phyloP scores from a whole-genome alignment of 2,888 invertebrate species.

The Caenorhabditis drosophilae region DNA sequence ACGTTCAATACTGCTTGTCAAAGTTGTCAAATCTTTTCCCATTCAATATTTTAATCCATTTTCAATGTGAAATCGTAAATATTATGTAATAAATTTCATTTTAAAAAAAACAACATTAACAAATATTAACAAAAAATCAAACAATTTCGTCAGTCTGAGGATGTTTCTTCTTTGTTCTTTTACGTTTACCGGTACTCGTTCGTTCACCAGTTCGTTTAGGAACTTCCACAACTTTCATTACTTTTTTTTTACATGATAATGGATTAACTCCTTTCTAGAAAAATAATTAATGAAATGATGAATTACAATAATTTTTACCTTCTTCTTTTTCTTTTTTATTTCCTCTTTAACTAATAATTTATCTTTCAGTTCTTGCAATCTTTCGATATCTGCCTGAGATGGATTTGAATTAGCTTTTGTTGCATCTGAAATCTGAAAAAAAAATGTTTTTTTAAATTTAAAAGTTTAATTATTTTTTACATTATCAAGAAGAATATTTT shows the following conservation, averaged over 20 bases:
- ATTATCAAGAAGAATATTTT: conserved; percentile 61
- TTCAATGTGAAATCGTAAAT: neutral
- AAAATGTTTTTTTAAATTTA: neutral
- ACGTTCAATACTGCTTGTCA: conserved; percentile 1
- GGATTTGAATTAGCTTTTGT: conserved; percentile 16
- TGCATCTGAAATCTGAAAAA: conserved; percentile 34
- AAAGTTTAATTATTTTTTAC: conserved; percentile 4
- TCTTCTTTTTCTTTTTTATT: conserved; percentile 41
- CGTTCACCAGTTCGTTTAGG: conserved; percentile 25
- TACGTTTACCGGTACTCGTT: conserved; percentile 42
- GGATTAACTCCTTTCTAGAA: conserved; percentile 64
- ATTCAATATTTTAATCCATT: conserved; percentile 2
- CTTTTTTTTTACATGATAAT: conserved; percentile 66
- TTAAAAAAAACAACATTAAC: neutral
- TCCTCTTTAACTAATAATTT: neutral
- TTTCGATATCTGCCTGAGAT: conserved; percentile 36
- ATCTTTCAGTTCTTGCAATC: conserved; percentile 34
- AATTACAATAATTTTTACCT: too few species aligned
- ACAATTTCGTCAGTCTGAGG: neutral
- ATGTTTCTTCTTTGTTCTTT: conserved; percentile 29
- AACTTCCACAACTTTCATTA: conserved; percentile 29
- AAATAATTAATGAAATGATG: too few species aligned
- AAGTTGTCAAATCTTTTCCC: neutral
- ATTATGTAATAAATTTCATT: neutral
- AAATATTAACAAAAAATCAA: conserved; percentile 8